phyloP scores from a whole-genome alignment of 92 coral and sea anemone genomes.

The Parazoanthus swiftii region DNA sequence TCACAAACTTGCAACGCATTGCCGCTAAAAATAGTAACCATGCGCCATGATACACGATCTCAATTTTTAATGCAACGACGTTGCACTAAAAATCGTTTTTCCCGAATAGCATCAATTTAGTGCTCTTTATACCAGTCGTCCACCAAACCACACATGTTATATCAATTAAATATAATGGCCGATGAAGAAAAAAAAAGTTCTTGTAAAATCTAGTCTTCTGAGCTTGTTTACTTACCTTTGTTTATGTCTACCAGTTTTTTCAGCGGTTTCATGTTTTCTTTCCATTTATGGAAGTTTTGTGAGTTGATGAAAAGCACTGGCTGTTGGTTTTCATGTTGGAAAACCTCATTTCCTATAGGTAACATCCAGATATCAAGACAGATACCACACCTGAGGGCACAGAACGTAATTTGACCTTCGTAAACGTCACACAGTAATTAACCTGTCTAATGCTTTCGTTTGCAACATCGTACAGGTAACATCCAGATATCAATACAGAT shows the following conservation, averaged over 20 bases:
- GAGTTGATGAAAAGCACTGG: constrained; percentile 88
- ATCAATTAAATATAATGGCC: no score
- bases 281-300: constrained; percentile 88
- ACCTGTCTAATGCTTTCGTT: no score
- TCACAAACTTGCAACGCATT: no score
- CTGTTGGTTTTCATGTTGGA: constrained; percentile 62
- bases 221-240: constrained; percentile 57
- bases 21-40: no score
- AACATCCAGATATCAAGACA: constrained; percentile 98
- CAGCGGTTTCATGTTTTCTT: constrained; percentile 73
- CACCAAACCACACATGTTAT: not conserved
- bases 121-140: not conserved
- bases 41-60: no score
- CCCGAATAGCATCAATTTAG: no score
- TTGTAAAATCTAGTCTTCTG: not conserved
- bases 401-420: not conserved
- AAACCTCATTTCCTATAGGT: constrained; percentile 81
- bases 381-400: constrained; percentile 77
- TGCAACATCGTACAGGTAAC: constrained; percentile 72
- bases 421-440: not conserved
- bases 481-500: constrained; percentile 95
- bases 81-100: no score
- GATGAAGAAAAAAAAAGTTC: not conserved
- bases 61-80: no score
- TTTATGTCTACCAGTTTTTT: constrained; percentile 66